These are phyloP conservation scores for Amphiprion ocellaris DNA, from an alignment of 2,113 vertebrate genomes.

Conservation along the genomic window DNA sequence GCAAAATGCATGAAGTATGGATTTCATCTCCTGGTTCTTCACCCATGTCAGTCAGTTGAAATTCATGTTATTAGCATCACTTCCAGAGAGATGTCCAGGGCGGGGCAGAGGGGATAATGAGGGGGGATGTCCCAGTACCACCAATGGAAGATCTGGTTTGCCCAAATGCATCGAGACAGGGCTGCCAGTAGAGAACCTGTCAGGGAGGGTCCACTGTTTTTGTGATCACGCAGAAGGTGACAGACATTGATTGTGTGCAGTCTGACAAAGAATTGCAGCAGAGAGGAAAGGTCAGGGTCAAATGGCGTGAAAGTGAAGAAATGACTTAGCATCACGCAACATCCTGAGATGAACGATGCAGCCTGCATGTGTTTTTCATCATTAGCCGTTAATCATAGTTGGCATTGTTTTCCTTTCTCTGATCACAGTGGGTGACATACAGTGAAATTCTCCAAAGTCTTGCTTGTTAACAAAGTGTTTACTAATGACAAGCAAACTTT, in stretches of 20 bases:
- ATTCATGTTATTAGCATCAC: constrained; percentile 76
- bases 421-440: constrained; percentile 56
- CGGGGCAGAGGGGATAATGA: constrained; percentile 75
- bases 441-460: constrained; percentile 47
- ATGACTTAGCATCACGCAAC: constrained; percentile 61
- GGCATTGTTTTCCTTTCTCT: constrained; percentile 51
- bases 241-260: constrained; percentile 80
- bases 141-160: constrained; percentile 54
- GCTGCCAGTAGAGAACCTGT: constrained; percentile 70
- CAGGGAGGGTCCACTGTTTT: constrained; percentile 67
- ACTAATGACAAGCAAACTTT: constrained; percentile 44
- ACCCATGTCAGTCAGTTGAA: constrained; percentile 71
- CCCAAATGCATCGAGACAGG: constrained; percentile 80
- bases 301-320: constrained; percentile 77
- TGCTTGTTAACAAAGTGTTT: constrained; percentile 52
- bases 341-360: constrained; percentile 41
- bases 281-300: constrained; percentile 81
- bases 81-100: constrained; percentile 57
- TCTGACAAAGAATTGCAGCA: constrained; percentile 74
- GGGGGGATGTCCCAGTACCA: constrained; percentile 67
- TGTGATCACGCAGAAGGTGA: constrained; percentile 74
- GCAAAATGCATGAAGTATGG: constrained; percentile 82
- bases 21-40: constrained; percentile 74
- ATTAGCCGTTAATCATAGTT: constrained; percentile 57
- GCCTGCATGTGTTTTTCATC: constrained; percentile 68